Percentiles rank a stretch among this genome's conserved stretches.
phyloP scores from a whole-genome alignment of 2,888 invertebrate species.

The Idaea aversata region DNA sequence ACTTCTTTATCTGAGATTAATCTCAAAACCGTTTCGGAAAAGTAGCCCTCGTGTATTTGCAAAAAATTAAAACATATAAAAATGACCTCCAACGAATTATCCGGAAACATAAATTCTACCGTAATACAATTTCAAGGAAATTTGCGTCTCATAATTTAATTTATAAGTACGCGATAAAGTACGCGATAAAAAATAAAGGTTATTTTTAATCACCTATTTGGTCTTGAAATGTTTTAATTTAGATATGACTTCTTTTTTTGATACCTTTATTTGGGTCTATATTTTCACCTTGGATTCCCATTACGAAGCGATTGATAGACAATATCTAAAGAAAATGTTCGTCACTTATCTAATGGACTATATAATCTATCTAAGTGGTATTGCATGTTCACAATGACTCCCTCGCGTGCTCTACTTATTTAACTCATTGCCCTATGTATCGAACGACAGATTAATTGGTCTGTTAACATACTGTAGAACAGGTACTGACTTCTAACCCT shows the following conservation, averaged over 20 bases:
- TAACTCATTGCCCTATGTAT: neutral
- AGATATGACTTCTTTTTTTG: neutral
- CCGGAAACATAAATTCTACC: no score
- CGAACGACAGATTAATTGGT: neutral
- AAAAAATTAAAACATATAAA: no score
- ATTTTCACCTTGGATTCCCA: no score
- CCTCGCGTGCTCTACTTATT: conserved; percentile 17
- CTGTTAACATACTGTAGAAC: neutral
- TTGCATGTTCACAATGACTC: conserved; percentile 1
- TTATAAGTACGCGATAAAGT: no score
- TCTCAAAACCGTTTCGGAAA: no score
- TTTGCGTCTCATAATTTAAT: neutral
- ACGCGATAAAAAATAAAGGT: neutral
- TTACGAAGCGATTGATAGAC: no score
- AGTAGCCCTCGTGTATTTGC: no score
- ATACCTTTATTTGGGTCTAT: no score
- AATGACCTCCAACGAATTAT: no score
- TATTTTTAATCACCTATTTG: neutral
- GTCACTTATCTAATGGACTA: neutral
- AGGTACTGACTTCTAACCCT: no score
- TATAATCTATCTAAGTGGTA: neutral
- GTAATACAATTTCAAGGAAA: no score
- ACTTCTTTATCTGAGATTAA: no score
- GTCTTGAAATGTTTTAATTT: neutral
- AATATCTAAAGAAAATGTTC: neutral